Evolutionary conservation across 1,140 invertebrate species (phyloP), one percentile per base, ranked within the genome.

Genomic region (Lamellibrachia luymesi): DNA sequence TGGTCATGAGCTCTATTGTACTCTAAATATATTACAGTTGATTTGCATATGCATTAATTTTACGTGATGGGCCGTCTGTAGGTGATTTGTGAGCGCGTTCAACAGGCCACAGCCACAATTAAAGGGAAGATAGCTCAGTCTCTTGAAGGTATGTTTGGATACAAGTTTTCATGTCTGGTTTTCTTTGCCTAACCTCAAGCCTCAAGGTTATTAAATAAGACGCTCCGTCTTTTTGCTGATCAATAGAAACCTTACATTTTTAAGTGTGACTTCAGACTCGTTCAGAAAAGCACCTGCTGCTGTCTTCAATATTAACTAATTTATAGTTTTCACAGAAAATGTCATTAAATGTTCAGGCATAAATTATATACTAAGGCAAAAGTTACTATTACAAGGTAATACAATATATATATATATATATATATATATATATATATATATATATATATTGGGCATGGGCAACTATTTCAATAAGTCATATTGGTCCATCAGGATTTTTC

Each of bases 41-140:
- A 80, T 2, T 6, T 56, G 17, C 64, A 6, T 4, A 4, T 22
- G 64, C 38, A 38, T 38, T 38, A 0, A 80, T 6, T 8, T 80
- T 22, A 17, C 0, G 13, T 80, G 64, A 80, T 22, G 8, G 2
- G 17, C 2, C 17, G 13, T 4, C 25, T 80, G 64, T 22, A 80
- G 64, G 64, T 80, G 64, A 80, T 80, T 22, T 80, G 64, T 80
- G 64, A 4, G 13, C 64, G 64, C 4, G 64, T 80, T 22, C 64
- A 10, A 6, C 64, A 22, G 64, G 64, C 64, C 7, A 22, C 64
- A 80, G 64, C 96, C 10, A 94, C 92, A 17, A 7, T 94, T 2
- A 94, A 94, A 93, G 92, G 93, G 10, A 94, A 94, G 90, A 94
- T 94, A 25, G 56, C 89, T 50, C 93, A 93, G 80, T 91, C 94